Evolutionary conservation across 2,888 invertebrate genomes (phyloP).

Genomic region (Biston stratarius): DNA sequence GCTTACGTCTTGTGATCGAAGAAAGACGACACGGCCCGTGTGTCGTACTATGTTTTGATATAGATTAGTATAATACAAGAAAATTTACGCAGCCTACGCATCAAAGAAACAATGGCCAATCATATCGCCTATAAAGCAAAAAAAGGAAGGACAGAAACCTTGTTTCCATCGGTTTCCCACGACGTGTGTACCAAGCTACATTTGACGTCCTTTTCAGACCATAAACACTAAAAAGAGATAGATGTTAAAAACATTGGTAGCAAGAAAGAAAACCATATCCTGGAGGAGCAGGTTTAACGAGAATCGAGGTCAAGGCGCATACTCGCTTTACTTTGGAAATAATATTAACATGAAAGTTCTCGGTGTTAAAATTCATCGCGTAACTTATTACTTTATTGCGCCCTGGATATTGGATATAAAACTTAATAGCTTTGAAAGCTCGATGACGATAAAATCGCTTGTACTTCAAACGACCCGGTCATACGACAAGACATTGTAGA

Average conservation of each 20-base stretch:
- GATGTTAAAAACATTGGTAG: constrained; percentile 42
- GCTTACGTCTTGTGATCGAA: no score
- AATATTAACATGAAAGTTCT: constrained; percentile 24
- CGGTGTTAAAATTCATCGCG: constrained; percentile 28
- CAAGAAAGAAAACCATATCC: constrained; percentile 64
- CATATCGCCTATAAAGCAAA: constrained; percentile 56
- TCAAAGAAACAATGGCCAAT: constrained; percentile 69
- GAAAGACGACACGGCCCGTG: no score
- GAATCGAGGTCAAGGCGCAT: constrained; percentile 62
- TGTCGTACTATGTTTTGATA: no score
- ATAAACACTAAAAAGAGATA: constrained; percentile 43
- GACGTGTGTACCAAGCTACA: constrained; percentile 59
- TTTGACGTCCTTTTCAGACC: constrained; percentile 54
- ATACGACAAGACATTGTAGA: constrained; percentile 53
- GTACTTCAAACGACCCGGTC: constrained; percentile 33
- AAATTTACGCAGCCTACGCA: constrained; percentile 42
- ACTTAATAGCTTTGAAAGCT: constrained; percentile 40
- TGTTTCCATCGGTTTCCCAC: constrained; percentile 77
- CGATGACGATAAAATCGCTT: constrained; percentile 39
- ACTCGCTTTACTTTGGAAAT: constrained; percentile 38
- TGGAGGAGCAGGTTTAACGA: constrained; percentile 62
- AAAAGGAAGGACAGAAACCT: constrained; percentile 76
- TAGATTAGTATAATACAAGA: no score
- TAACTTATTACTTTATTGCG: constrained; percentile 36
- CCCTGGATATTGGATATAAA: constrained; percentile 42